phyloP scores from a whole-genome alignment of 92 coral and sea anemone species.

The Palythoa grandiflora region DNA sequence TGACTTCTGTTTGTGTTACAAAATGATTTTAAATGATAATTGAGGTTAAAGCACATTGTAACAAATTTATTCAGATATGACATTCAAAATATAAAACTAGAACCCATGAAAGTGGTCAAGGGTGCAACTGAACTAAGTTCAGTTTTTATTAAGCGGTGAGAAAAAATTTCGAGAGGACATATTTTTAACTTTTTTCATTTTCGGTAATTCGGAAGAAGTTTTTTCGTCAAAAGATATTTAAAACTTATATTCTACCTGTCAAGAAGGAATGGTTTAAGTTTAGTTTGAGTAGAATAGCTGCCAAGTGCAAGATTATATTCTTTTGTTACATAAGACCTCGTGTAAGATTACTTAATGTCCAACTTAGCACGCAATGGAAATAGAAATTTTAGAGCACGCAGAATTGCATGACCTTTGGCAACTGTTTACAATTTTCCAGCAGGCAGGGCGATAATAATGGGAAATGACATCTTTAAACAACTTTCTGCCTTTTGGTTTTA shows the following conservation, averaged over 20 bases:
- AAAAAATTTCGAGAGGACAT: background rate
- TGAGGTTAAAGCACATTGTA: no score
- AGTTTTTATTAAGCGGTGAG: background rate
- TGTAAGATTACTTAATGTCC: background rate
- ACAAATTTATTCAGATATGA: no score
- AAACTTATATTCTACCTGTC: no score
- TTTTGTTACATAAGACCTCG: background rate
- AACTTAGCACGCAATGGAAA: background rate
- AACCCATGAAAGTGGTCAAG: no score
- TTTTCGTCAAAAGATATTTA: background rate
- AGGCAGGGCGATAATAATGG: constrained; percentile 7
- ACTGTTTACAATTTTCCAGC: constrained; percentile 40
- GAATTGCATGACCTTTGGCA: constrained; percentile 34
- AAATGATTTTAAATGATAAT: no score
- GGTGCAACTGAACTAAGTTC: no score
- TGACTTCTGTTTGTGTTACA: no score
- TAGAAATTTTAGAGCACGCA: background rate
- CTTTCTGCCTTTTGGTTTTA: background rate
- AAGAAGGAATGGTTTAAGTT: no score
- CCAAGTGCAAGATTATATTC: background rate
- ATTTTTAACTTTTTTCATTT: background rate
- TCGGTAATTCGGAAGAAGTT: background rate
- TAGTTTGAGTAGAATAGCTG: background rate
- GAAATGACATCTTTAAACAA: constrained; percentile 35
- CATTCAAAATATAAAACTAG: no score